Conservation (phyloP, 2,113 vertebrate species). For the Callopanchax toddi region DNA sequence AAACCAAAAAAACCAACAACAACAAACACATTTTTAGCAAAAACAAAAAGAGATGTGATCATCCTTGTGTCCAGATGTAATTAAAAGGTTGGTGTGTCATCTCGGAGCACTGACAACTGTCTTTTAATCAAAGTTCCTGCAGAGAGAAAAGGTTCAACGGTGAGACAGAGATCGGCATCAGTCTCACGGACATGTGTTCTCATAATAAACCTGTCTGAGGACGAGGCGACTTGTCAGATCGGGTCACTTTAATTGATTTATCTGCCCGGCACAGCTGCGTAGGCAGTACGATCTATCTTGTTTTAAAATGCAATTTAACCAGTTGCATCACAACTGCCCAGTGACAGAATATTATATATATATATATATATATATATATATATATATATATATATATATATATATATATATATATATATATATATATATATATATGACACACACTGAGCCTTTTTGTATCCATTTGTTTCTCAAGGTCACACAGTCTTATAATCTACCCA, state of each 20-base stretch:
- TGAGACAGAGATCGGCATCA: slow-evolving; percentile 39
- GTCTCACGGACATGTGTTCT: slow-evolving; percentile 50
- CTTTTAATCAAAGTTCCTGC: slow-evolving; percentile 37
- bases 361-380: not conserved
- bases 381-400: not conserved
- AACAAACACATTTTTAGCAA: no score
- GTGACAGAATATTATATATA: slow-evolving; percentile 54
- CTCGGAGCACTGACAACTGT: slow-evolving; percentile 30
- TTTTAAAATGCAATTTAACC: slow-evolving; percentile 77
- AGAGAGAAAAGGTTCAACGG: slow-evolving; percentile 13
- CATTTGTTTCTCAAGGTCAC: slow-evolving; percentile 29
- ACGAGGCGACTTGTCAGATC: slow-evolving; percentile 72
- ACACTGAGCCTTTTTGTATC: slow-evolving; percentile 12
- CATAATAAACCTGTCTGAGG: slow-evolving; percentile 65
- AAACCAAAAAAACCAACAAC: not conserved
- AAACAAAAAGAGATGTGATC: not conserved
- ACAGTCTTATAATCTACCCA: slow-evolving; percentile 18
- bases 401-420: not conserved
- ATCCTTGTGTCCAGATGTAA: slow-evolving; percentile 26
- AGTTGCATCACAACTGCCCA: slow-evolving; percentile 68
- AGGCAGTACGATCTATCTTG: slow-evolving; percentile 71
- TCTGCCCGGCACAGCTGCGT: slow-evolving; percentile 70
- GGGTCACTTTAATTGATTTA: slow-evolving; percentile 81
- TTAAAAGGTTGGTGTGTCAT: slow-evolving; percentile 26
- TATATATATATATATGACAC: not conserved